Conservation (phyloP, 2,113 vertebrate species). For the Alouatta palliata region DNA sequence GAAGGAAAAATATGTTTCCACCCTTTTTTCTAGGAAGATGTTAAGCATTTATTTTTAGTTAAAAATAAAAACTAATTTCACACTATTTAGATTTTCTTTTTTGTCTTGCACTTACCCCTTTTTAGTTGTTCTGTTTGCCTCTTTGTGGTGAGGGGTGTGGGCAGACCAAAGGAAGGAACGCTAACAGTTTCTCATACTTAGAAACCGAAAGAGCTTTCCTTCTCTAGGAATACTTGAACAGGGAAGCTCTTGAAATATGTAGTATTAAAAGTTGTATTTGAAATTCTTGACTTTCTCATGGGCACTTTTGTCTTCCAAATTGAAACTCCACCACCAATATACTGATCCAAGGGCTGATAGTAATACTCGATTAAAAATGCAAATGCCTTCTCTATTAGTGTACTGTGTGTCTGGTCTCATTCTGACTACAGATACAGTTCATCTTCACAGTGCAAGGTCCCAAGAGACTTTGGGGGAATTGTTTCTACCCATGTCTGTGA, state of each 20-base stretch:
- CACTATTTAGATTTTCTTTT: constrained; percentile 81
- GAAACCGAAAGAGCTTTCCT: background rate
- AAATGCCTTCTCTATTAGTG: background rate
- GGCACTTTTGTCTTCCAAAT: constrained; percentile 35
- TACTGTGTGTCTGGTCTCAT: background rate
- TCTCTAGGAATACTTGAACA: background rate
- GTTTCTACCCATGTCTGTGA: accelerated
- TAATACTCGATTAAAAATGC: constrained; percentile 19
- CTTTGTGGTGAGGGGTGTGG: background rate
- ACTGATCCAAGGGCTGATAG: background rate
- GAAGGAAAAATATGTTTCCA: constrained; percentile 5
- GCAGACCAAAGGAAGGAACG: background rate
- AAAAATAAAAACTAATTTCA: constrained; percentile 89
- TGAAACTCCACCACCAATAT: background rate
- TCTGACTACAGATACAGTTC: background rate
- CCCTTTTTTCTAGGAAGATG: constrained; percentile 72
- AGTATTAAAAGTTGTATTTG: background rate
- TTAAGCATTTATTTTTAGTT: constrained; percentile 87
- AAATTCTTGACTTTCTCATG: background rate
- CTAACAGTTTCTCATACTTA: background rate
- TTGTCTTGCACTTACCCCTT: constrained; percentile 66
- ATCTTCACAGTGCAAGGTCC: background rate
- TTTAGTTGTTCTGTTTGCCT: constrained; percentile 45
- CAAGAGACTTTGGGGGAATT: background rate
- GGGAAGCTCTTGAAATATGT: background rate